Evolutionary conservation across 2,797 vertebrate genomes (phyloP), one percentile per base, ranked within the genome.

Genomic region (Babyrousa celebensis): DNA sequence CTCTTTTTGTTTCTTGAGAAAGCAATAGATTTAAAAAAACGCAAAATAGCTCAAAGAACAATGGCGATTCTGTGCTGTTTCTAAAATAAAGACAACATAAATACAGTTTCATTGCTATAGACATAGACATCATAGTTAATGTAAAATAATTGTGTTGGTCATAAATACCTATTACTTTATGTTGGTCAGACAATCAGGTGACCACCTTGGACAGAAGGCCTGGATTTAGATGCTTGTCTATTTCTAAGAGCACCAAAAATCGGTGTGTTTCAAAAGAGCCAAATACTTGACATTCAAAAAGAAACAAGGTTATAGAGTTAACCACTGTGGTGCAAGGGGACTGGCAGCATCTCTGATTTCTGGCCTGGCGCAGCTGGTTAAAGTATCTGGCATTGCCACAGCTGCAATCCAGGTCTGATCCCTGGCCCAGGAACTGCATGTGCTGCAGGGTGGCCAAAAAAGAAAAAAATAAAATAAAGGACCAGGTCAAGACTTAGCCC

Each of bases 31-130:
- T 77, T 17, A n/a, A 83, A 52, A 83, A 92, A 86, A 32, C 29
- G 14, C 12, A 68, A 89, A 94, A 29, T 25, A 70, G 10, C 58
- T 77, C 17, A 67, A 85, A 74, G 29, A 95, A 92, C 27, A 80
- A 80, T 63, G 29, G 6, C 1, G 48, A 32, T 3, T 84, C 16
- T 87, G 29, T 1, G 21, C 72, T 78, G 8, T 60, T 83, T 85
- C 56, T 85, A 90, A 97, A 92, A 62, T 52, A 14, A 86, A 95
- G 10, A 52, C 16, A 18, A 83, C 2, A 82, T 32, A 74, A 74
- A 60, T 83, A 6, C 25, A 85, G 12, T 29, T 54, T 60, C 48
- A 83, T 12, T 1, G 77, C 58, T 54, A 12, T 27, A 85, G 1
- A 79, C 43, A 43, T 43, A 48, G 43, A 32, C 2, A 36, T 56